Evolutionary conservation across 2,797 vertebrate genomes (phyloP), one percentile per base, ranked within the genome.

Genomic region (Tragopan temminckii): DNA sequence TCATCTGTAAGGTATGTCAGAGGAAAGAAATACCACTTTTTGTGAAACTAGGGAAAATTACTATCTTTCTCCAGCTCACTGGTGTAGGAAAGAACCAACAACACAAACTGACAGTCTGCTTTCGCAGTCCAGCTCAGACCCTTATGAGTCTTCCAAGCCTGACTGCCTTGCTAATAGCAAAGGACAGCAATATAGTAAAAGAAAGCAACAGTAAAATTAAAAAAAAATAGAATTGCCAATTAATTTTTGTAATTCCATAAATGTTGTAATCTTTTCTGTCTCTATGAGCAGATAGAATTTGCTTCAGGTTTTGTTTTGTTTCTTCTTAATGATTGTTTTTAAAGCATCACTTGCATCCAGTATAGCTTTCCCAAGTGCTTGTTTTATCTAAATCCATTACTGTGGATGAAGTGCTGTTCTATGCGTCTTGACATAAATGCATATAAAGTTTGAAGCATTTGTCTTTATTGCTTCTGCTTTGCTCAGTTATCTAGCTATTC

Each of bases 391-490:
- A 85, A 68, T 71, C 78, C 85, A 72, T 91, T 62, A 40, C 19
- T 68, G 55, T 9, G 6, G 79, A 78, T 70, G 52, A 52, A 50
- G 23, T 70, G 14, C 13, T 91, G 66, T 61, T 82, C 70, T 90
- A 3, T 80, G 21, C 69, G 21, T 78, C 64, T 42, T 70, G 50
- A 21, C 78, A 94, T 85, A 95, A 96, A 95, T 62, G 70, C 38
- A 68, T 80, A 63, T 58, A 85, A 87, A 91, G 6, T 72, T 66
- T 88, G 69, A 93, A 91, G 40, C 78, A 89, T 86, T 90, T 94
- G 76, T 11, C 35, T 88, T 96, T 95, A 96, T 91, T 79, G 58
- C 75, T 90, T 90, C 36, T 11, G 66, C 45, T 83, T 81, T 87
- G 4, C 15, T 78, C 29, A 76, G 43, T 77, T 85, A 80, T 53